A percentile compares a stretch with the other conserved stretches of the same genome.
phyloP scores from a whole-genome alignment of 2,113 vertebrate genomes.

The Gavialis gangeticus region DNA sequence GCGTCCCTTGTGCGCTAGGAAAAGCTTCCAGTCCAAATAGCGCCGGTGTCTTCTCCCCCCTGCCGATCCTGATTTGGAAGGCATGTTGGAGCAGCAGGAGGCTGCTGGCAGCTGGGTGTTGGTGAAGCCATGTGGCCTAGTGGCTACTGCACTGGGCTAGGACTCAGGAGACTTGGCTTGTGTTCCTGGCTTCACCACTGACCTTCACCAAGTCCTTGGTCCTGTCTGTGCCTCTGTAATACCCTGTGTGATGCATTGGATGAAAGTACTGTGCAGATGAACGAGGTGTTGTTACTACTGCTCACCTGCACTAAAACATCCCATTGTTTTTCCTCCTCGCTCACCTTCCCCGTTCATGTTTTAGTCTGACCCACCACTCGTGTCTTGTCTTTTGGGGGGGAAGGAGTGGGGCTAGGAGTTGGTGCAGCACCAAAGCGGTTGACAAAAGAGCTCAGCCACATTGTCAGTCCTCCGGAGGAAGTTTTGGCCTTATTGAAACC shows the following conservation, averaged over 20 bases:
- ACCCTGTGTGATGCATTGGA: neutral
- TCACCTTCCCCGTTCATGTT: neutral
- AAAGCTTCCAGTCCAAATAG: neutral
- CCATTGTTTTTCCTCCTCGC: neutral
- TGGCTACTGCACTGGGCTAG: neutral
- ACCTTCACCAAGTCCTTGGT: neutral
- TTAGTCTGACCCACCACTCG: neutral
- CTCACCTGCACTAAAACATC: neutral
- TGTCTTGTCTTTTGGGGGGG: neutral
- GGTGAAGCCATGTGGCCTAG: neutral
- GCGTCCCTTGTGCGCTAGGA: neutral
- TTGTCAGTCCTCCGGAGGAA: neutral
- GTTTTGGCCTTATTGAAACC: neutral
- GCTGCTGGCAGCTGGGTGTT: neutral
- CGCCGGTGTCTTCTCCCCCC: neutral
- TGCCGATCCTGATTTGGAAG: neutral
- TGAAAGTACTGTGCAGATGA: neutral
- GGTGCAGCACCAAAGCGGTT: neutral
- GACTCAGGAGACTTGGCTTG: neutral
- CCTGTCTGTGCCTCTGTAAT: neutral
- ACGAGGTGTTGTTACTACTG: neutral
- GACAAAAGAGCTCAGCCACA: no score
- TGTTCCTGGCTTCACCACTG: neutral
- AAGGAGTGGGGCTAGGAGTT: neutral
- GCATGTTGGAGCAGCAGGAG: neutral